Conservation (phyloP, 2,113 vertebrate genomes). For the Pseudorectes ferrugineus region DNA sequence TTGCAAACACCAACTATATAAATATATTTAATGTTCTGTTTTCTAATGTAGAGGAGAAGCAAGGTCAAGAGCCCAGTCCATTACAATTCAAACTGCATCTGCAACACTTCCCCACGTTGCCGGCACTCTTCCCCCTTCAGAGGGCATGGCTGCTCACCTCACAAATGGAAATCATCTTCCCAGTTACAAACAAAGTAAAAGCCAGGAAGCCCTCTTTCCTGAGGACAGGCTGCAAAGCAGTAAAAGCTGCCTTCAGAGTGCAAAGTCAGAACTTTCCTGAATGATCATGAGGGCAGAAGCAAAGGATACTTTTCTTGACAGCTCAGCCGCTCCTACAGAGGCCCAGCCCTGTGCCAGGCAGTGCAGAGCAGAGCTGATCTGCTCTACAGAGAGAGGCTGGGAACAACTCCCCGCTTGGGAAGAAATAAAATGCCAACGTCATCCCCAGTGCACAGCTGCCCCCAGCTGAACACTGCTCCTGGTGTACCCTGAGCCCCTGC, state of each 20-base stretch:
- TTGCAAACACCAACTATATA: fast-evolving
- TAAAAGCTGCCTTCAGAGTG: background rate
- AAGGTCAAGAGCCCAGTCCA: background rate
- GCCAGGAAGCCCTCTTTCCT: background rate
- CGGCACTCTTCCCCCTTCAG: background rate
- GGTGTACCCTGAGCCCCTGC: background rate
- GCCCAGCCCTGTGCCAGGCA: background rate
- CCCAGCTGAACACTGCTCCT: background rate
- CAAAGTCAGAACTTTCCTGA: background rate
- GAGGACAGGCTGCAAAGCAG: background rate
- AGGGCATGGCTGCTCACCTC: background rate
- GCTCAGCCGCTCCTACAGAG: fast-evolving
- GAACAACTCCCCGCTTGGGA: background rate
- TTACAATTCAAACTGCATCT: background rate
- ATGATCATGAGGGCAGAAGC: background rate
- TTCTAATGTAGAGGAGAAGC: background rate
- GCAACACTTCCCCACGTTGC: background rate
- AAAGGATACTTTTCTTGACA: background rate
- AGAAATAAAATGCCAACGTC: background rate
- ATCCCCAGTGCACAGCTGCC: background rate
- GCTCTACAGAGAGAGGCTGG: background rate
- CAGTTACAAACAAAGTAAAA: background rate
- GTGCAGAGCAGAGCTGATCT: background rate
- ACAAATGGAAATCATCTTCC: background rate
- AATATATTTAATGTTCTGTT: background rate